These are phyloP conservation scores for Aegypius monachus DNA, from an alignment of 2,113 vertebrate genomes.

Conservation along the genomic window DNA sequence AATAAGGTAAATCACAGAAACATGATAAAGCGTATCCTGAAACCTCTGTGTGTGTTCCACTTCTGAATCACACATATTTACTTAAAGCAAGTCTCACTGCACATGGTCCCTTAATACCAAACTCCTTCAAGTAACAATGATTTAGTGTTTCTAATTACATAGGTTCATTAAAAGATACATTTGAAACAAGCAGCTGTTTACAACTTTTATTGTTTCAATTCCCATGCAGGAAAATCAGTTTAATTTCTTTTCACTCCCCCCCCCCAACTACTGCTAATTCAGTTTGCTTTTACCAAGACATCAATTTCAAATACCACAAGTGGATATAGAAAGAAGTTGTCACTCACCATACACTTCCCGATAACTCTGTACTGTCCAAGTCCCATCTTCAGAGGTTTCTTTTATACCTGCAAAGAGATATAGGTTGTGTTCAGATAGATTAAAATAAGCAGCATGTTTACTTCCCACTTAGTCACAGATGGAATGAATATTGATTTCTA, in stretches of 20 bases:
- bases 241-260: not conserved
- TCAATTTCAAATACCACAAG: not conserved
- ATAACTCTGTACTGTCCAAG: not conserved
- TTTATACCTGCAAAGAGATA: not conserved
- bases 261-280: not conserved
- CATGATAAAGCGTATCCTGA: not conserved
- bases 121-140: not conserved
- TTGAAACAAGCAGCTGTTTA: not conserved
- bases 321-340: not conserved
- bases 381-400: not conserved
- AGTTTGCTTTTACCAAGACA: not conserved
- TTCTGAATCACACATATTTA: not conserved
- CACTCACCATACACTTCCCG: not conserved
- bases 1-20: not conserved
- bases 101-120: not conserved
- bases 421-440: not conserved
- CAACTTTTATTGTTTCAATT: not conserved
- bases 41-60: not conserved
- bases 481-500: conserved; percentile 17
- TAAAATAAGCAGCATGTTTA: not conserved
- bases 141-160: not conserved
- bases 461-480: not conserved
- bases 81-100: not conserved
- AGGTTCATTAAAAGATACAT: not conserved
- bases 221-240: not conserved